Percentiles rank a stretch among this genome's conserved stretches.
Evolutionary conservation across 2,888 invertebrate genomes (phyloP).

Genomic region (Tenthredo distinguenda): DNA sequence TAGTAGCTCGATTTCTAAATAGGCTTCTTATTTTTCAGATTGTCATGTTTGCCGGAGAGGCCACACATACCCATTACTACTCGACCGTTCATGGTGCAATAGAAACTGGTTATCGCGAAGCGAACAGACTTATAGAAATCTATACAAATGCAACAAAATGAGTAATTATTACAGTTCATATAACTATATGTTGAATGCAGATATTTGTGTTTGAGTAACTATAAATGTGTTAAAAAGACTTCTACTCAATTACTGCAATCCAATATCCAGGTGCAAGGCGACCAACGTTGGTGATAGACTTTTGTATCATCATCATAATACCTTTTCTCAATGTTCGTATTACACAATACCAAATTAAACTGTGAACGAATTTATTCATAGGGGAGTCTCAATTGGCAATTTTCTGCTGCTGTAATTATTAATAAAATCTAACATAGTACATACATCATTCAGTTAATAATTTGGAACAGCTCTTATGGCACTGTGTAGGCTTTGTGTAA

Average conservation of each 20-base stretch:
- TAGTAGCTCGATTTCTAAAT: background rate
- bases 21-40: slow-evolving; percentile 67
- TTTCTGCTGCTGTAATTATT: background rate
- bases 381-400: background rate
- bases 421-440: background rate
- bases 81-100: slow-evolving; percentile 36
- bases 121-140: slow-evolving; percentile 20
- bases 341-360: background rate
- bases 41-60: slow-evolving; percentile 84
- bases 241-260: background rate
- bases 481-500: background rate
- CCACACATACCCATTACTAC: slow-evolving; percentile 74
- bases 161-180: background rate
- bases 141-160: background rate
- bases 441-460: background rate
- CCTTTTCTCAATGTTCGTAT: background rate
- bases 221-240: background rate
- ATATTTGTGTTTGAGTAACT: background rate
- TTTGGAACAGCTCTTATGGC: background rate
- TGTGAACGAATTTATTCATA: background rate
- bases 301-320: background rate
- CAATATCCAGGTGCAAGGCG: background rate
- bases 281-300: background rate
- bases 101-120: slow-evolving; percentile 43
- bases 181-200: background rate